Conservation (phyloP, 2,888 invertebrate genomes). For the Tetheella fluctuosa region DNA sequence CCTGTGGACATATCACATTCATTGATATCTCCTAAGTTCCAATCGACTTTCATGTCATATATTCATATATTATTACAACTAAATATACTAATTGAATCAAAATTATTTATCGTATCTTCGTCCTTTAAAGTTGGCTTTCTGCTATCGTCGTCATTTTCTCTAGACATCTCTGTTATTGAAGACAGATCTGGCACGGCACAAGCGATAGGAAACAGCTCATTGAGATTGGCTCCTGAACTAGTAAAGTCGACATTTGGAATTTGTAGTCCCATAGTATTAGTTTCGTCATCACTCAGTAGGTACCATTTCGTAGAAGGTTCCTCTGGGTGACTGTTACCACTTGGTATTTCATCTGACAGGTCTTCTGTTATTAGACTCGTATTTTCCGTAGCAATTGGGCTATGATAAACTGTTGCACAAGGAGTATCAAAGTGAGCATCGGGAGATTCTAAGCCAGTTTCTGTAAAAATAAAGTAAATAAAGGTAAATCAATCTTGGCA, state of each 20-base stretch:
- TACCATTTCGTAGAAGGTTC: slow-evolving; percentile 56
- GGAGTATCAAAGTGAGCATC: slow-evolving; percentile 27
- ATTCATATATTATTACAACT: no score
- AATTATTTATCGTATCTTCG: slow-evolving; percentile 40
- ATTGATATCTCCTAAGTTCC: neutral
- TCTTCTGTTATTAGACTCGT: slow-evolving; percentile 73
- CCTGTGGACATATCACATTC: slow-evolving; percentile 1
- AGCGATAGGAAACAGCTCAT: slow-evolving; percentile 65
- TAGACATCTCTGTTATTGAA: slow-evolving; percentile 71
- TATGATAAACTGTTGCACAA: slow-evolving; percentile 38
- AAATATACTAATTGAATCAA: slow-evolving; percentile 39
- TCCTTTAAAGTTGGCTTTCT: slow-evolving; percentile 40
- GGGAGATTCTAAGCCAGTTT: neutral
- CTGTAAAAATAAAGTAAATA: neutral
- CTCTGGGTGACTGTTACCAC: neutral
- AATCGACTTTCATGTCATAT: neutral
- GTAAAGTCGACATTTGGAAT: slow-evolving; percentile 22
- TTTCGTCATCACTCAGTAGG: slow-evolving; percentile 71
- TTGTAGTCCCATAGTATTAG: slow-evolving; percentile 32
- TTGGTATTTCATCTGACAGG: slow-evolving; percentile 50
- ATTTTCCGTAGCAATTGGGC: slow-evolving; percentile 36
- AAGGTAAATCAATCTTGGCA: neutral
- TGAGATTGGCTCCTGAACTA: slow-evolving; percentile 56
- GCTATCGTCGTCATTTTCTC: slow-evolving; percentile 51
- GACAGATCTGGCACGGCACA: slow-evolving; percentile 73